phyloP scores from a whole-genome alignment of 1,140 invertebrate species.

The Catajapyx aquilonaris region DNA sequence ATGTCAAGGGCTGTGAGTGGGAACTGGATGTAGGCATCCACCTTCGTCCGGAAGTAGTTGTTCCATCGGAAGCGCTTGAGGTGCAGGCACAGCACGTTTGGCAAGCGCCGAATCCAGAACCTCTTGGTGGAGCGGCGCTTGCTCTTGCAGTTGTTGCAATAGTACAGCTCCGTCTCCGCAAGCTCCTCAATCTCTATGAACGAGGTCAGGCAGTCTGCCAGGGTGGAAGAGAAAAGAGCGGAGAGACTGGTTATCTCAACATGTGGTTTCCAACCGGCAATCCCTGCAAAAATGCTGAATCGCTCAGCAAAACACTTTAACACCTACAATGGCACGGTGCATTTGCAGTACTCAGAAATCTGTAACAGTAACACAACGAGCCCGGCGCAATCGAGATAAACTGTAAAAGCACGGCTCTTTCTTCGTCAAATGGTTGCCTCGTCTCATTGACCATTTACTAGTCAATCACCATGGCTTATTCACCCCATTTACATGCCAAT shows the following conservation, averaged over 20 bases:
- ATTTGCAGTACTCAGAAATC: slow-evolving; percentile 1
- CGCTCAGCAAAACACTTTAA: background rate
- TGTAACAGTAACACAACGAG: too few relatives aligned
- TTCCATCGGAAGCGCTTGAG: slow-evolving; percentile 70
- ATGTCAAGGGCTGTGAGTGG: slow-evolving; percentile 54
- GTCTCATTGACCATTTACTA: too few relatives aligned
- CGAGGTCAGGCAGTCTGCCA: slow-evolving; percentile 50
- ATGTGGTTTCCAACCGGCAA: too few relatives aligned
- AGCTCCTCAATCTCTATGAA: slow-evolving; percentile 63
- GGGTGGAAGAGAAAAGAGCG: slow-evolving; percentile 12
- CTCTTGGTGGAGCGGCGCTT: slow-evolving; percentile 66
- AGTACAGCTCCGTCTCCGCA: slow-evolving; percentile 61
- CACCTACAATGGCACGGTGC: background rate
- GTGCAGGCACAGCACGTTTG: slow-evolving; percentile 67
- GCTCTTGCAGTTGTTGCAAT: slow-evolving; percentile 57
- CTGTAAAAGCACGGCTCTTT: too few relatives aligned
- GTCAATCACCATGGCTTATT: too few relatives aligned
- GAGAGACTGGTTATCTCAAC: background rate
- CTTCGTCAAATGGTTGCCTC: too few relatives aligned
- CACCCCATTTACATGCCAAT: too few relatives aligned
- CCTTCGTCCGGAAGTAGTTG: slow-evolving; percentile 53
- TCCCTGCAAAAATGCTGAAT: background rate
- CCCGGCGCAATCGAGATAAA: too few relatives aligned
- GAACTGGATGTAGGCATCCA: slow-evolving; percentile 59
- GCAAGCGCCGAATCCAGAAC: slow-evolving; percentile 60